A percentile compares a stretch with the other conserved stretches of the same genome.
Conservation (phyloP, 2,888 invertebrate species). For the Seladonia tumulorum region DNA sequence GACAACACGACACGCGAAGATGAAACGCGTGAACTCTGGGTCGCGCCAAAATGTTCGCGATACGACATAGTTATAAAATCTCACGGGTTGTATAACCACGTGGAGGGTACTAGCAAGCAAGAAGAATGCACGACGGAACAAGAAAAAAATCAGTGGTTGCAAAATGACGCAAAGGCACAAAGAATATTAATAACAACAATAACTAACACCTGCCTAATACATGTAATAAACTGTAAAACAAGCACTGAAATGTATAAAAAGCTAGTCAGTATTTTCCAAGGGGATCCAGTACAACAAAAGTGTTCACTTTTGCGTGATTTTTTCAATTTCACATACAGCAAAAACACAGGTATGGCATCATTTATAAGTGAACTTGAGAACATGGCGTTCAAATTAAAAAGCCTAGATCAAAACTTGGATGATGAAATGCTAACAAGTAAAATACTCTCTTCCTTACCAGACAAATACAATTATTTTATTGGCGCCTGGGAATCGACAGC, state of each 20-base stretch:
- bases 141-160: too few species aligned
- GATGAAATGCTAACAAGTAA: background rate
- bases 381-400: background rate
- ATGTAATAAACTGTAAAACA: background rate
- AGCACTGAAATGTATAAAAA: background rate
- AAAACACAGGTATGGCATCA: background rate
- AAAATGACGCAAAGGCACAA: too few species aligned
- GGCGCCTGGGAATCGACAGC: background rate
- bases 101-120: too few species aligned
- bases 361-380: background rate
- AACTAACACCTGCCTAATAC: background rate
- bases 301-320: background rate
- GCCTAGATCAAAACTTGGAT: background rate
- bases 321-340: background rate
- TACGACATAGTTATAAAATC: too few species aligned
- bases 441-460: background rate
- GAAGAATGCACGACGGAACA: too few species aligned
- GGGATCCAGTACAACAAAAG: background rate
- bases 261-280: background rate
- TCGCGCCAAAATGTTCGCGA: too few species aligned
- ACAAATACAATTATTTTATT: background rate
- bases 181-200: too few species aligned
- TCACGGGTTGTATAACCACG: too few species aligned
- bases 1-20: too few species aligned
- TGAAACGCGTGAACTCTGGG: too few species aligned